A percentile compares a stretch with the other conserved stretches of the same genome.
Evolutionary conservation across 2,797 vertebrate species (phyloP).

Genomic region (Pangasius mekongensis): DNA sequence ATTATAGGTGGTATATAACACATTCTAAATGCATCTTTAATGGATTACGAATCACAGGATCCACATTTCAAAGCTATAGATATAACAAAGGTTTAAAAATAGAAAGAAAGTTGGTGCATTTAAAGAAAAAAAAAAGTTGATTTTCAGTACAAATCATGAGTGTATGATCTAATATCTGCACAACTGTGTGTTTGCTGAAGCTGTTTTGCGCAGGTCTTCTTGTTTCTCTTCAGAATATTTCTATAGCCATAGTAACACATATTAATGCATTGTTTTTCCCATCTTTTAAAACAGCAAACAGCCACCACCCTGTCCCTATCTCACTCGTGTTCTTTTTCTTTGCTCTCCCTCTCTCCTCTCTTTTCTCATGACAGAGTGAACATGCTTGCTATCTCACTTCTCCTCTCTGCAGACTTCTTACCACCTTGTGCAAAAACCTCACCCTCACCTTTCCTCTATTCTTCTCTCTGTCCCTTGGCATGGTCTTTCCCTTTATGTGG

Average conservation of each 20-base stretch:
- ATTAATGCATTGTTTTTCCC: not conserved
- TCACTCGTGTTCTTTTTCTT: conserved; percentile 43
- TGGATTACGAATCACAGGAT: not conserved
- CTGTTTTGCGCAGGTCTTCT: not conserved
- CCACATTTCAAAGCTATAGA: not conserved
- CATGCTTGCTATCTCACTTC: conserved; percentile 86
- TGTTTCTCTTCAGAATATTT: not conserved
- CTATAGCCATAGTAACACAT: not conserved
- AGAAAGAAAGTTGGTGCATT: not conserved
- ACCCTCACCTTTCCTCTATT: conserved; percentile 79
- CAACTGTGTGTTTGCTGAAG: not conserved
- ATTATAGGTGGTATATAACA: not conserved
- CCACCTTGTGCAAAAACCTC: conserved; percentile 71
- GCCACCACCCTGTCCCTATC: conserved; percentile 21
- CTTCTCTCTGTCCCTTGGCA: conserved; percentile 83
- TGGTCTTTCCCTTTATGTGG: conserved; percentile 89
- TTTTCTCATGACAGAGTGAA: conserved; percentile 90
- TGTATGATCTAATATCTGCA: not conserved
- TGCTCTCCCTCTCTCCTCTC: conserved; percentile 51
- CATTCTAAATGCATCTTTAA: not conserved
- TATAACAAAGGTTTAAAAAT: not conserved
- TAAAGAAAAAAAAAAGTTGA: not conserved
- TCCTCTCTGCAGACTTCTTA: conserved; percentile 86
- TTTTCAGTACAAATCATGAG: not conserved
- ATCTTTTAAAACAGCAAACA: conserved; percentile 4